phyloP scores from a whole-genome alignment of 2,888 invertebrate genomes.

The Leucophenga montana region DNA sequence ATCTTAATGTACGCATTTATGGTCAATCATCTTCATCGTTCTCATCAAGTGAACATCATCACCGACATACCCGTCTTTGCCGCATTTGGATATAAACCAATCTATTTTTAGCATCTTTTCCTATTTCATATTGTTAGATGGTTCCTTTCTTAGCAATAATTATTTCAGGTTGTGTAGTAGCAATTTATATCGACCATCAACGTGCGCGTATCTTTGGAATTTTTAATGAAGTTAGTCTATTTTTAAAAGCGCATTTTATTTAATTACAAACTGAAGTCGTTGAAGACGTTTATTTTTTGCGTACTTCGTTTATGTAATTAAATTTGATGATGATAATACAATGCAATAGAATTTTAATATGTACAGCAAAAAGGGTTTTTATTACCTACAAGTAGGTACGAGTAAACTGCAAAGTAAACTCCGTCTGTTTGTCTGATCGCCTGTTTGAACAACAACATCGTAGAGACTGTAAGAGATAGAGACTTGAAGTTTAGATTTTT shows the following conservation, averaged over 20 bases:
- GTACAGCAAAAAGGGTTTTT: too few relatives aligned
- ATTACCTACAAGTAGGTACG: too few relatives aligned
- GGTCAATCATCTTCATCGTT: slow-evolving; percentile 20
- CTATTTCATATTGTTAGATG: slow-evolving; percentile 59
- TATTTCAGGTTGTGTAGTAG: background rate
- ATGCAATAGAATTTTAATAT: too few relatives aligned
- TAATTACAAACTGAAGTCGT: background rate
- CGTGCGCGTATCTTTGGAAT: slow-evolving; percentile 44
- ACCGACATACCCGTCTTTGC: slow-evolving; percentile 13
- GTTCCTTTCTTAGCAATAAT: slow-evolving; percentile 39
- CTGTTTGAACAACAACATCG: too few relatives aligned
- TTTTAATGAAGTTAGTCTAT: slow-evolving; percentile 60
- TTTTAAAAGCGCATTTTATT: slow-evolving; percentile 45
- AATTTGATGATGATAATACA: too few relatives aligned
- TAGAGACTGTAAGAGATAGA: too few relatives aligned
- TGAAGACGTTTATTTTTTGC: too few relatives aligned
- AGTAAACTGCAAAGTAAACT: too few relatives aligned
- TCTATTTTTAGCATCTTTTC: slow-evolving; percentile 62
- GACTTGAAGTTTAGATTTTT: too few relatives aligned
- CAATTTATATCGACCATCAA: slow-evolving; percentile 20
- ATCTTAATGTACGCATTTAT: slow-evolving; percentile 21
- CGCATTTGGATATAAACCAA: slow-evolving; percentile 47
- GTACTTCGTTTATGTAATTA: too few relatives aligned
- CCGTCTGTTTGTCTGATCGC: too few relatives aligned
- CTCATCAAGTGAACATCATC: background rate